Base-by-base conservation (phyloP, 2,113 vertebrate genomes). In the Gobius niger region DNA sequence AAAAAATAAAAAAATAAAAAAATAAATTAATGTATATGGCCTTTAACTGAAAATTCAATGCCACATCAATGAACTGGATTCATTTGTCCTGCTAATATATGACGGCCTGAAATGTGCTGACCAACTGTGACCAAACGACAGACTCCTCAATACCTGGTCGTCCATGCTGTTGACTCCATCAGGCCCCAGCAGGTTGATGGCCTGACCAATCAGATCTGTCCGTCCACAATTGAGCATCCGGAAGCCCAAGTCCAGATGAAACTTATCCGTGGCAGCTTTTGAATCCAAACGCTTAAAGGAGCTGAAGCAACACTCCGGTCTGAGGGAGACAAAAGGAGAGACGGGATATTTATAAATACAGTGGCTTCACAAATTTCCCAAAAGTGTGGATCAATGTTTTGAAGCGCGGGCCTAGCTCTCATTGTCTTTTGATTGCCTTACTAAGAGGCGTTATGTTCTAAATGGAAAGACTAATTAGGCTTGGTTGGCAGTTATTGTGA, bases 141-240 rank as follows among this genome's bases (percentile, higher is more conserved):
- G 24, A 34, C 24, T 34, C 24, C 24, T 34, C 50, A 16, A 1
- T 86, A 99, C 98, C 96, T 99, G 96, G 81, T 98, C 97, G 0
- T 98, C 96, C 96, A 96, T 96, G 78, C 96, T 97, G 92, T 99
- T 98, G 9, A 98, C 95, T 9, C 98, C 97, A 0, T 98, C 96
- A 0, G 93, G 91, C 13, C 98, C 96, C 84, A 99, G 90, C 1
- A 95, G 91, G 19, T 93, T 92, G 0, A 98, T 98, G 7, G 97
- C 98, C 83, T 98, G 96, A 79, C 89, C 92, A 80, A 99, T 96
- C 71, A 99, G 95, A 76, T 99, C 98, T 0, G 97, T 98, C 83
- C 98, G 94, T 11, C 98, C 98, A 0, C 97, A 99, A 92, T 95
- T 98, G 15, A 99, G 92, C 98, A 99, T 99, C 57, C 97, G 94